Conservation (phyloP, 2,113 vertebrate genomes). For the Lophius piscatorius region DNA sequence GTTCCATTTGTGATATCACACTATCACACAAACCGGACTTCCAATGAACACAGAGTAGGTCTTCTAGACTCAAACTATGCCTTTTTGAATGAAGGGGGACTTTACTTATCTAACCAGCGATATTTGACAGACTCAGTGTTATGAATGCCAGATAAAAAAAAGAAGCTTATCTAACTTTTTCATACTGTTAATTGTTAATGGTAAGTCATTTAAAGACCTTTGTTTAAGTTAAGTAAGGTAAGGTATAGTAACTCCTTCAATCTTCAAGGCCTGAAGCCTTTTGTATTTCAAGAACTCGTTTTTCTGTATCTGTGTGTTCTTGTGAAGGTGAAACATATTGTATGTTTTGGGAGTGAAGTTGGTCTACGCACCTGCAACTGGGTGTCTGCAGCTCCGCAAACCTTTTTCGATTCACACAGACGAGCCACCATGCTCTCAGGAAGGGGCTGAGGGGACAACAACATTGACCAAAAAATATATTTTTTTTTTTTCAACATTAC, state of each 20-base stretch:
- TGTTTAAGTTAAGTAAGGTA: too few relatives aligned
- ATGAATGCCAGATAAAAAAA: neutral
- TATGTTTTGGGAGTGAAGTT: too few relatives aligned
- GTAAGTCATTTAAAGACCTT: too few relatives aligned
- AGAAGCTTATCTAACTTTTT: neutral
- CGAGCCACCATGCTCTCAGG: constrained; percentile 93
- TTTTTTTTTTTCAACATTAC: too few relatives aligned
- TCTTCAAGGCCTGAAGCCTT: neutral
- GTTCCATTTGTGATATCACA: too few relatives aligned
- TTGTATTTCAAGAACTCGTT: neutral
- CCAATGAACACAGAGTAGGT: too few relatives aligned
- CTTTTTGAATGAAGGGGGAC: too few relatives aligned
- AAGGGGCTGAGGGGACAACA: constrained; percentile 79
- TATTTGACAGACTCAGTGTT: neutral
- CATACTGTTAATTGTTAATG: constrained; percentile 4
- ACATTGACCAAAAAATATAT: neutral
- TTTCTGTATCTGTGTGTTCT: neutral
- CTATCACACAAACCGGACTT: too few relatives aligned
- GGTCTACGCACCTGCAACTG: constrained; percentile 89
- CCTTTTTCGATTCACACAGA: constrained; percentile 95
- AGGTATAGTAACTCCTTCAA: too few relatives aligned
- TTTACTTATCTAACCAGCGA: neutral
- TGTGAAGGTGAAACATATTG: neutral
- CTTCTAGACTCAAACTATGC: too few relatives aligned
- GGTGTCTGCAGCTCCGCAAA: constrained; percentile 93